Evolutionary conservation across 2,113 vertebrate species (phyloP).

Genomic region (Carassius gibelio): DNA sequence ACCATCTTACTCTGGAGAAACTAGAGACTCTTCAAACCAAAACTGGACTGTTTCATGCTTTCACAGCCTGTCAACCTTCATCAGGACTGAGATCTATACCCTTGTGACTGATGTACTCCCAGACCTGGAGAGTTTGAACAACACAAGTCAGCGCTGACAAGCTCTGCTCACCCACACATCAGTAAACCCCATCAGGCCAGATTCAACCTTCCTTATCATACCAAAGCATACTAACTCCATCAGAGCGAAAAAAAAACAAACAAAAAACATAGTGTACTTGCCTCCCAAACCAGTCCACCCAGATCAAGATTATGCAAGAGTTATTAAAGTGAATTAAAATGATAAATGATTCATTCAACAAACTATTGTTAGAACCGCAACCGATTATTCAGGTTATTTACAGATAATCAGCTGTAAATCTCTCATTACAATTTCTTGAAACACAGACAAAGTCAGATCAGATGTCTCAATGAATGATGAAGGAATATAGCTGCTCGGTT

Average conservation of each 20-base stretch:
- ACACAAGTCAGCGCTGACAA: constrained; percentile 13
- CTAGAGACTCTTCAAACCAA: constrained; percentile 61
- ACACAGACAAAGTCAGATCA: neutral
- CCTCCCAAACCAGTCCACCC: neutral
- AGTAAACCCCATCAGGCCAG: constrained; percentile 18
- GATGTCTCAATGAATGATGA: neutral
- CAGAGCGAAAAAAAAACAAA: neutral
- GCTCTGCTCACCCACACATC: constrained; percentile 37
- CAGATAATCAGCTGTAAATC: constrained; percentile 23
- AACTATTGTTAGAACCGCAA: constrained; percentile 58
- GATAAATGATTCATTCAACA: constrained; percentile 65
- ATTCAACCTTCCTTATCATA: constrained; percentile 2
- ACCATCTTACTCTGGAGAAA: neutral
- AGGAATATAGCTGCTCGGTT: neutral
- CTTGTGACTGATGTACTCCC: constrained; percentile 53
- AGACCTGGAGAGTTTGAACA: constrained; percentile 20
- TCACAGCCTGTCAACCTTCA: constrained; percentile 62
- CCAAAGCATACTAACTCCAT: neutral
- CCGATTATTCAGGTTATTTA: constrained; percentile 50
- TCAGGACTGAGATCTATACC: constrained; percentile 66
- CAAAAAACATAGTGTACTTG: neutral
- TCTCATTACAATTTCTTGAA: neutral
- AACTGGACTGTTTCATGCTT: constrained; percentile 56
- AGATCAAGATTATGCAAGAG: constrained; percentile 26
- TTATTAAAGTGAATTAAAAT: constrained; percentile 69